Evolutionary conservation across 2,888 invertebrate species (phyloP), one percentile per base, ranked within the genome.

Genomic region (Drosophila robusta): DNA sequence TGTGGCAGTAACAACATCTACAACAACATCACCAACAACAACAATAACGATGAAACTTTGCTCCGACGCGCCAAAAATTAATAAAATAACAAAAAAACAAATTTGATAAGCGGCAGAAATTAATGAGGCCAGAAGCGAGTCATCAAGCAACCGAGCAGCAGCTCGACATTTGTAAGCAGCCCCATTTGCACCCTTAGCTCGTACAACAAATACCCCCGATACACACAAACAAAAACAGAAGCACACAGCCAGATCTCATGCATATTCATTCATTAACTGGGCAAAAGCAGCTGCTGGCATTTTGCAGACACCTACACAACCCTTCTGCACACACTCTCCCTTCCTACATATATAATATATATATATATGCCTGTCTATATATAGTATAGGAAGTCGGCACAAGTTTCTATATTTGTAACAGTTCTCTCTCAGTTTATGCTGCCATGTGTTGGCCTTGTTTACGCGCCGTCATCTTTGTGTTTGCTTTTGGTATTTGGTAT

Each of bases 221-320:
- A 18, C 14, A 7, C 9, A 1, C 26, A 11, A 22, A 26, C 16
- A 36, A 41, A 24, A 32, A 55, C 11, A 5, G 6, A 22, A 12
- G n/a, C 14, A 26, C 44, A 7, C 50, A 54, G 47, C 14, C 58
- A 46, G 41, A 46, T 41, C 84, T 81, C 84, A 83, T 87, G 81
- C 79, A 83, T 83, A 83, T 83, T 83, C 87, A 87, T 81, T 87
- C 81, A 84, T 83, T 83, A 84, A 75, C 79, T 74, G 66, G 71
- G 79, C 79, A 65, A 56, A 61, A 74, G 69, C 83, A 83, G 87
- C 84, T 87, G 87, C 64, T 72, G 77, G 71, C 68, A 81, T 78
- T 83, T 76, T 44, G 56, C 67, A 75, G 67, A 46, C 57, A 69
- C 49, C 46, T 41, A 57, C 34, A 56, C 45, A 56, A 66, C 71